These are phyloP conservation scores for Drosophila quasianomalipes DNA, from an alignment of 2,888 invertebrate species.

Conservation along the genomic window DNA sequence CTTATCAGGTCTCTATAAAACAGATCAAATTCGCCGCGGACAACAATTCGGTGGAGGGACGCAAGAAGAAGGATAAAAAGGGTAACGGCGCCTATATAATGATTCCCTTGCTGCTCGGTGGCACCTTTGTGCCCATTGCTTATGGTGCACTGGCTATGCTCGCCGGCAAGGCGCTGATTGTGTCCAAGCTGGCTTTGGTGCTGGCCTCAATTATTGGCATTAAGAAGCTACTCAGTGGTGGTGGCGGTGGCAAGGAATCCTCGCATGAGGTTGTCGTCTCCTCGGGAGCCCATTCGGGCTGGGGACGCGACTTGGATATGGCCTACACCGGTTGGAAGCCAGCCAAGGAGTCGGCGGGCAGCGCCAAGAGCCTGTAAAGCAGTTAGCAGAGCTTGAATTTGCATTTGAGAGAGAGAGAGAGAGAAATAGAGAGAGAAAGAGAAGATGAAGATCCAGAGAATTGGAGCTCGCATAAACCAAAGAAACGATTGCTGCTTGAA, in stretches of 20 bases:
- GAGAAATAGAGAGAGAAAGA: not conserved
- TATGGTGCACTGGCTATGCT: constrained; percentile 92
- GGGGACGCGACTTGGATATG: constrained; percentile 89
- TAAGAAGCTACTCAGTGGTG: constrained; percentile 91
- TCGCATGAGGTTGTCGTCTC: constrained; percentile 91
- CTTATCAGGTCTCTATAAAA: no score
- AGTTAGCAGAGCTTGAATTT: constrained; percentile 58
- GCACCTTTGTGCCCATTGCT: constrained; percentile 92
- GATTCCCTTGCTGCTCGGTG: constrained; percentile 92
- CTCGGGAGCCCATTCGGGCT: constrained; percentile 90
- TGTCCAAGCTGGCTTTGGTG: constrained; percentile 93
- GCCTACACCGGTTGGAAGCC: constrained; percentile 88
- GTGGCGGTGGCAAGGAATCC: constrained; percentile 88
- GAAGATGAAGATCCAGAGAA: not conserved
- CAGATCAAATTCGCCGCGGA: constrained; percentile 88
- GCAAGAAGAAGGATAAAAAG: constrained; percentile 89
- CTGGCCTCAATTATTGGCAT: constrained; percentile 93
- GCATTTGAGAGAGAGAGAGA: constrained; percentile 45
- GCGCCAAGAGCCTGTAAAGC: constrained; percentile 73
- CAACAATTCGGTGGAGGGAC: constrained; percentile 85
- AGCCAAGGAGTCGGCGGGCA: constrained; percentile 68
- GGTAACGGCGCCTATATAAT: constrained; percentile 89
- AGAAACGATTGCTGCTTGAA: constrained; percentile 72
- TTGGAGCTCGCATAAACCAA: constrained; percentile 58
- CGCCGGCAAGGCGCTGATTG: constrained; percentile 94